Base-by-base conservation (phyloP, 1,140 invertebrate genomes). In the Listronotus oregonensis region DNA sequence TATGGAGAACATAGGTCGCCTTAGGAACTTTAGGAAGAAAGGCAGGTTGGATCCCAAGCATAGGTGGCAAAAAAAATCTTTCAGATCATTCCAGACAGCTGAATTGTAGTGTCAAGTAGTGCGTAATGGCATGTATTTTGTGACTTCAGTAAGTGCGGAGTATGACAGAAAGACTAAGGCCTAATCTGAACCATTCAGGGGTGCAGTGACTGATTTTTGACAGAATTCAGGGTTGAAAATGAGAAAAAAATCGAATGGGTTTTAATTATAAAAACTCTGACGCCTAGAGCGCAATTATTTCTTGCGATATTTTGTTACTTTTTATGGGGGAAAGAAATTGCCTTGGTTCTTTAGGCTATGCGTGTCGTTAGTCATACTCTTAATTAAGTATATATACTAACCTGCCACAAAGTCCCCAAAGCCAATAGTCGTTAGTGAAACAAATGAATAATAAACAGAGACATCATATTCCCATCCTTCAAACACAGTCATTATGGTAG, bases 351-450 rank as follows among this genome's bases (percentile, higher is more conserved):
- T 1, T 42, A 9, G 11, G 42, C 1, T 58, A 18, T 43, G 14
- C 27, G 0, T n/a, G 14, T 17, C 21, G 9, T 17, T 9, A 12
- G 9, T 14, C 6, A 31, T 10, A 32, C 1, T 44, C 12, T 6
- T 32, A 4, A 6, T 59, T 34, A 27, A 46, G 31, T 5, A 14
- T 37, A 44, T 37, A n/a, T 12, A 14, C 15, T 27, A 21, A 78
- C 78, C 78, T 72, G 95, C 93, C 14, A 97, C 94, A 71, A 88
- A 90, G 80, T 97, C 95, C 37, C 95, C 95, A 78, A 97, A 97
- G 17, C 95, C 95, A 71, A 97, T 96, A 8, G 95, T 97, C 0
- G 94, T 93, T 3, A 96, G 84, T 0, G 94, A 95, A 27, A 97
- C 91, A 78, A 95, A 96, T 12, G 92, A 90, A 72, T 93, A 97